Evolutionary conservation across 2,113 vertebrate genomes (phyloP).

Genomic region (Excalfactoria chinensis): DNA sequence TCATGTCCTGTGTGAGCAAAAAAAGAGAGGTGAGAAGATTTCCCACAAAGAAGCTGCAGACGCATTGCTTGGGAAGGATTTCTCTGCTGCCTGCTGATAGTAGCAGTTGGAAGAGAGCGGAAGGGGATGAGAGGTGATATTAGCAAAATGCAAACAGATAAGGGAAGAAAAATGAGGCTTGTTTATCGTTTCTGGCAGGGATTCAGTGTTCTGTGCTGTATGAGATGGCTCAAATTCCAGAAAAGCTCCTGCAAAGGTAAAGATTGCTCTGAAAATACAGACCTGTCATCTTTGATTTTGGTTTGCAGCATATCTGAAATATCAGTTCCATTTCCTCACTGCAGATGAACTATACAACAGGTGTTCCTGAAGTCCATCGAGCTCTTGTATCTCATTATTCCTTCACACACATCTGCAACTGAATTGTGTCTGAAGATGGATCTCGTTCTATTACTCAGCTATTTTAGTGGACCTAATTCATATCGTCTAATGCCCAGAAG

Average conservation of each 20-base stretch:
- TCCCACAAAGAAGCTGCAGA: background rate
- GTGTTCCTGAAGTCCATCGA: background rate
- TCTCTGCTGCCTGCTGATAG: conserved; percentile 67
- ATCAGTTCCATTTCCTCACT: background rate
- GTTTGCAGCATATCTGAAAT: background rate
- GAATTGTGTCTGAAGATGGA: background rate
- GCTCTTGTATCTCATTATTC: background rate
- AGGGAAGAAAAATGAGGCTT: conserved; percentile 63
- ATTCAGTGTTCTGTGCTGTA: conserved; percentile 13
- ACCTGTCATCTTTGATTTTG: background rate
- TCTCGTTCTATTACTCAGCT: background rate
- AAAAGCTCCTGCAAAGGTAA: conserved; percentile 16
- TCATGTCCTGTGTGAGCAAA: background rate
- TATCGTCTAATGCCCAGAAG: background rate
- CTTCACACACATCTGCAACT: background rate
- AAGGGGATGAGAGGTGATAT: conserved; percentile 52
- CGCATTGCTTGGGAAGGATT: background rate
- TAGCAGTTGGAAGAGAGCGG: conserved; percentile 45
- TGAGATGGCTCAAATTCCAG: conserved; percentile 50
- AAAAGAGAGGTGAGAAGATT: background rate
- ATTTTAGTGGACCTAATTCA: background rate
- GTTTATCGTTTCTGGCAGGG: conserved; percentile 68
- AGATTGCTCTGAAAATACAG: conserved; percentile 34
- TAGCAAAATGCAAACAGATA: conserved; percentile 72
- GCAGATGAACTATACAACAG: background rate